Conservation (phyloP, 2,113 vertebrate genomes). For the Scomber japonicus region DNA sequence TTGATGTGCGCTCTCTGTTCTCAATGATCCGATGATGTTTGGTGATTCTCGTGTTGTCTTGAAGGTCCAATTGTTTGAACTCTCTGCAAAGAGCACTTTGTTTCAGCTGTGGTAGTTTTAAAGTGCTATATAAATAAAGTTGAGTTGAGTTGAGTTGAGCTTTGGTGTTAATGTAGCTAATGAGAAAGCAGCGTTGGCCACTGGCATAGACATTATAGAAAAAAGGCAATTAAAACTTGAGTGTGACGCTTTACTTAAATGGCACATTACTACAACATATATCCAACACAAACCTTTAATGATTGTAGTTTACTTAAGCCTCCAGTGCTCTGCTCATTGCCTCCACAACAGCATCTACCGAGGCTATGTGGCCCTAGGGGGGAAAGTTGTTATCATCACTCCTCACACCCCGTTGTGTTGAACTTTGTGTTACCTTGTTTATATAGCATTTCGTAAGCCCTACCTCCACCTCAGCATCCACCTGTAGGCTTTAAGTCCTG, state of each 20-base stretch:
- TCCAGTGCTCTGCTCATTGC: neutral
- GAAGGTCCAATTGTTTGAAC: slow-evolving; percentile 28
- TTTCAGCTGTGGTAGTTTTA: too few species aligned
- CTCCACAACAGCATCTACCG: neutral
- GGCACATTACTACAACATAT: slow-evolving; percentile 8
- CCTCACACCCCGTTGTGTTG: neutral
- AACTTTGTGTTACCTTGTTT: neutral
- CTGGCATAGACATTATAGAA: neutral
- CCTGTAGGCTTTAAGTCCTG: too few species aligned
- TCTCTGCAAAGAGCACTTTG: slow-evolving; percentile 1
- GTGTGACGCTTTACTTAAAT: neutral
- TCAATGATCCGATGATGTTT: slow-evolving; percentile 25
- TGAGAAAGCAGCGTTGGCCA: neutral
- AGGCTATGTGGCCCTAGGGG: neutral
- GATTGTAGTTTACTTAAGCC: neutral
- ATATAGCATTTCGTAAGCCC: neutral
- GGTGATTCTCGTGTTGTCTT: slow-evolving; percentile 29
- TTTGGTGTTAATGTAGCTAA: neutral
- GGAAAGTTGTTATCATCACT: neutral
- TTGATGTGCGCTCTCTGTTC: slow-evolving; percentile 2
- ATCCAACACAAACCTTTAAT: slow-evolving; percentile 10
- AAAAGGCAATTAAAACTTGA: slow-evolving; percentile 4
- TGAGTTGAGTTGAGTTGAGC: neutral
- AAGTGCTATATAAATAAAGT: too few species aligned
- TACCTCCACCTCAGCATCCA: neutral